Evolutionary conservation across 2,113 vertebrate genomes (phyloP).

Genomic region (Ivindomyrus marchei): DNA sequence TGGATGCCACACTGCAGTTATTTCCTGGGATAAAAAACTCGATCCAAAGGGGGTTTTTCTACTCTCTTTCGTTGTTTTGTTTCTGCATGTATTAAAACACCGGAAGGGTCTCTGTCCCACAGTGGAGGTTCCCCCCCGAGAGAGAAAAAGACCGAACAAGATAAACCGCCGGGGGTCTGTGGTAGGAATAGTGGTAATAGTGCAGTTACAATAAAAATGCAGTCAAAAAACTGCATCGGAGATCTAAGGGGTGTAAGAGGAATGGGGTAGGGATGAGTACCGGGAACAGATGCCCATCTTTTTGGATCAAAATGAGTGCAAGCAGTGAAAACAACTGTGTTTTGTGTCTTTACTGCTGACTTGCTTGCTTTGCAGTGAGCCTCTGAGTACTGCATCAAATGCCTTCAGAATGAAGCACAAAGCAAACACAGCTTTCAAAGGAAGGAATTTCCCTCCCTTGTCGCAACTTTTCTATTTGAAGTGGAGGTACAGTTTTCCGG

Average conservation of each 20-base stretch:
- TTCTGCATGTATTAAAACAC: not conserved
- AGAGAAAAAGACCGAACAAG: slow-evolving; percentile 2
- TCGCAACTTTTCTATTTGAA: not conserved
- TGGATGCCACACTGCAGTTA: not conserved
- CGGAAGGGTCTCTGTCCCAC: not conserved
- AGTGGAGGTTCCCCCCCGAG: not conserved
- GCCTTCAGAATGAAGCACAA: not conserved
- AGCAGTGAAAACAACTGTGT: not conserved
- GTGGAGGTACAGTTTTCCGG: not conserved
- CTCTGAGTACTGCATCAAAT: not conserved
- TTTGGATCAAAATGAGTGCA: not conserved
- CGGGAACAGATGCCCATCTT: not conserved
- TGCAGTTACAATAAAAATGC: not conserved
- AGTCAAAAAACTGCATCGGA: not conserved
- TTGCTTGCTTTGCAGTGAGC: not conserved
- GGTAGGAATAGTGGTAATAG: not conserved
- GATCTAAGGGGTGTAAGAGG: not conserved
- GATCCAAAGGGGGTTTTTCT: not conserved
- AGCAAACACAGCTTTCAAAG: not conserved
- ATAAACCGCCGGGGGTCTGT: not conserved
- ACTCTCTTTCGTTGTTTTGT: not conserved
- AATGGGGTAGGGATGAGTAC: not conserved
- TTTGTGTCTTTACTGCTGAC: not conserved
- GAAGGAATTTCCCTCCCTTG: not conserved
- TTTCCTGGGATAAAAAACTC: not conserved